Evolutionary conservation across 1,140 invertebrate species (phyloP).

Genomic region (Tigriopus japonicus): DNA sequence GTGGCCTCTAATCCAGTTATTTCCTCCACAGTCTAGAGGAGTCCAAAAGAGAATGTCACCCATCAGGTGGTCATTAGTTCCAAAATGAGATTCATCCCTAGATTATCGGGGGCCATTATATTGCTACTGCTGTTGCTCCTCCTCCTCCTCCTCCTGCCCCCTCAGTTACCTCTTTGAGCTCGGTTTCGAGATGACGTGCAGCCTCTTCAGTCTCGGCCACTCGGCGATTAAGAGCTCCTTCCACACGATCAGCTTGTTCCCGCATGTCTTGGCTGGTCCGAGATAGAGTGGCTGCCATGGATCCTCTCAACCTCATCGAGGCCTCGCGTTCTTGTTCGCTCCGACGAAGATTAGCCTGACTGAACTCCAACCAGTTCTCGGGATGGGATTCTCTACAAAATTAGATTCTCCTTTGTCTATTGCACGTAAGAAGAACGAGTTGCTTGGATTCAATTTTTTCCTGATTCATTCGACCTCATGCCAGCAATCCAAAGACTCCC

Average conservation of each 20-base stretch:
- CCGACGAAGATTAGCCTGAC: conserved; percentile 3
- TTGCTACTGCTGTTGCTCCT: too few species aligned
- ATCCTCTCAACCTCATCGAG: conserved; percentile 2
- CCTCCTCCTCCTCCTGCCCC: too few species aligned
- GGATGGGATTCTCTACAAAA: background rate
- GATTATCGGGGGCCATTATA: too few species aligned
- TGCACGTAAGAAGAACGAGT: too few species aligned
- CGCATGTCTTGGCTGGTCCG: conserved; percentile 9
- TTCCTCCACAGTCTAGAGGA: conserved; percentile 7
- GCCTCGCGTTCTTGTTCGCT: conserved; percentile 13
- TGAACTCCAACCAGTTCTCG: conserved; percentile 5
- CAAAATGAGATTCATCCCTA: too few species aligned
- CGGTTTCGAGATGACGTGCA: background rate
- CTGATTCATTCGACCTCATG: too few species aligned
- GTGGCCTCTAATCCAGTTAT: conserved; percentile 5
- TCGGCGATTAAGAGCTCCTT: background rate
- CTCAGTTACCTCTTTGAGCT: background rate
- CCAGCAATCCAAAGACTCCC: too few species aligned
- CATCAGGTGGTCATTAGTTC: too few species aligned
- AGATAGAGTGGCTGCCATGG: conserved; percentile 4
- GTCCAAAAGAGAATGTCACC: background rate
- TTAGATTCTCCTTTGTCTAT: too few species aligned
- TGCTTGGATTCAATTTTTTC: too few species aligned
- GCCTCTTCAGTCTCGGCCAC: conserved; percentile 12
- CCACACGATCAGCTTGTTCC: conserved; percentile 9